phyloP scores from a whole-genome alignment of 2,797 vertebrate species.

The Numenius phaeopus region DNA sequence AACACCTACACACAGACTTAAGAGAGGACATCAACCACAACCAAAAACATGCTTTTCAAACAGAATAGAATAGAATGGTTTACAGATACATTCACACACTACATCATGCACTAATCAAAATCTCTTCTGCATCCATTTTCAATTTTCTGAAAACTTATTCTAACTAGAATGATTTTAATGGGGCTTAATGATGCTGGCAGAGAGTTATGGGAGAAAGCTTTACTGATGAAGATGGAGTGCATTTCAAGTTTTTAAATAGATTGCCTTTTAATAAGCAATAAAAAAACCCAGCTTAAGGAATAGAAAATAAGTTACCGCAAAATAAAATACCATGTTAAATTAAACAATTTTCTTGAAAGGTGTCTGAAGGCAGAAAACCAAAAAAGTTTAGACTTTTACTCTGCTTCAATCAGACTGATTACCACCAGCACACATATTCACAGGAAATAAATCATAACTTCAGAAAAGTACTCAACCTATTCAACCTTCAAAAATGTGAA shows the following conservation, averaged over 20 bases:
- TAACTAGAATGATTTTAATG: constrained; percentile 61
- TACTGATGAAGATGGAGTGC: constrained; percentile 11
- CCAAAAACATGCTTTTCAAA: background rate
- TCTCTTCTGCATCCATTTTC: constrained; percentile 30
- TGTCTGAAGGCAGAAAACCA: constrained; percentile 22
- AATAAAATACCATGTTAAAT: constrained; percentile 8
- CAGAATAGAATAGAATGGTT: background rate
- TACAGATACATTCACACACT: background rate
- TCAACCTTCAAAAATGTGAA: background rate
- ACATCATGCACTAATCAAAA: background rate
- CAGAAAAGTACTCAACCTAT: background rate
- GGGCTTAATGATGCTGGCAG: constrained; percentile 45
- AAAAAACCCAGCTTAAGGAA: constrained; percentile 24
- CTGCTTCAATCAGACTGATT: background rate
- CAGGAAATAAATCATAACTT: background rate
- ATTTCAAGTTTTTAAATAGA: constrained; percentile 58
- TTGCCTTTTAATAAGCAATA: constrained; percentile 59
- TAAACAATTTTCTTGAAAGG: constrained; percentile 47
- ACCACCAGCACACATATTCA: background rate
- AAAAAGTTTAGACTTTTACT: background rate
- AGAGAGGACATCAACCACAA: background rate
- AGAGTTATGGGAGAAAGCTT: background rate
- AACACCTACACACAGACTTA: background rate
- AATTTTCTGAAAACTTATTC: constrained; percentile 46
- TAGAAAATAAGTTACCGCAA: constrained; percentile 37